Conservation (phyloP, 2,113 vertebrate genomes). For the Blennius ocellaris region DNA sequence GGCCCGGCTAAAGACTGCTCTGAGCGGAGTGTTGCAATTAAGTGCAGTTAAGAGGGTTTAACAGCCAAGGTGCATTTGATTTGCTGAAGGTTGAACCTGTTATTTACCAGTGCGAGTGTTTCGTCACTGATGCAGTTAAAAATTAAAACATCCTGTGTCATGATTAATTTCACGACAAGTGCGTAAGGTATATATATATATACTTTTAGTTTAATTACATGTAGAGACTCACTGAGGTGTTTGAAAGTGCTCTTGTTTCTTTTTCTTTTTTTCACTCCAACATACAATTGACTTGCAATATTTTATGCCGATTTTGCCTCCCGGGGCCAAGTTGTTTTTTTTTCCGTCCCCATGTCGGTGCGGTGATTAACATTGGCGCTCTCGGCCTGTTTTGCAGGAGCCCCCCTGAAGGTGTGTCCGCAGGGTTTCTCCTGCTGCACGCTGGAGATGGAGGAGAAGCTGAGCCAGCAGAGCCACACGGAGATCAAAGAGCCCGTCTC, state of each 20-base stretch:
- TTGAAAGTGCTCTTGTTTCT: neutral
- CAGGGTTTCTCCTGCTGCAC: slow-evolving; percentile 97
- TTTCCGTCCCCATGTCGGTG: too few relatives aligned
- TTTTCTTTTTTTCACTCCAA: neutral
- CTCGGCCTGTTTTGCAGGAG: slow-evolving; percentile 84
- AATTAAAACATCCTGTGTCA: neutral
- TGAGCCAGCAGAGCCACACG: slow-evolving; percentile 91
- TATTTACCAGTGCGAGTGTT: slow-evolving; percentile 13
- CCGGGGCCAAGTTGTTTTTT: too few relatives aligned
- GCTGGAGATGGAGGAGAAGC: slow-evolving; percentile 97
- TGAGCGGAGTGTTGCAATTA: slow-evolving; percentile 54
- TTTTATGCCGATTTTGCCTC: neutral
- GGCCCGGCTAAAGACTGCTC: slow-evolving; percentile 47
- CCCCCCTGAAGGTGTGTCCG: slow-evolving; percentile 94
- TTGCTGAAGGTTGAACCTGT: slow-evolving; percentile 34
- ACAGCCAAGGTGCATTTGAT: slow-evolving; percentile 52
- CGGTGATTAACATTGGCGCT: slow-evolving; percentile 3
- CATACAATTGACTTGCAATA: neutral
- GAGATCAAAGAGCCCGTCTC: slow-evolving; percentile 91
- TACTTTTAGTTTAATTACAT: neutral
- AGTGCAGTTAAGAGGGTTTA: slow-evolving; percentile 51
- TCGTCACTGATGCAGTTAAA: slow-evolving; percentile 4
- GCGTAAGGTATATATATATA: neutral
- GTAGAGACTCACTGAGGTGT: neutral
- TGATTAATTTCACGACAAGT: neutral